Base-by-base conservation (phyloP, 2,113 vertebrate genomes). In the Bombycilla garrulus region DNA sequence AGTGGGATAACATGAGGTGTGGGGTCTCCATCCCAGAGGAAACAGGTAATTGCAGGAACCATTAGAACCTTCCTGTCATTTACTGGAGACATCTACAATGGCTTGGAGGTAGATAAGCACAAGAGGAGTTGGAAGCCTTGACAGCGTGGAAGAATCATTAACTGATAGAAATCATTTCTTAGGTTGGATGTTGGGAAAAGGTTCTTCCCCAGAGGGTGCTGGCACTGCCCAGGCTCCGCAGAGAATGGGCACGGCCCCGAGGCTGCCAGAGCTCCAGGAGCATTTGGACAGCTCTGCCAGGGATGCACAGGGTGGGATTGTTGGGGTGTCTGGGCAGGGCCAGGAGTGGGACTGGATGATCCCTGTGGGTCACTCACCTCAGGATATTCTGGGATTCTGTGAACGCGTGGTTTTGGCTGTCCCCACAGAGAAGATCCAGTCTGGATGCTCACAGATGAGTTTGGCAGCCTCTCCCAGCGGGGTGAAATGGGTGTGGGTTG, bases 241-340 rank as follows among this genome's bases (percentile, higher is more conserved):
- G 54, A 70, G 62, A 90, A 74, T 82, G 70, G 62, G 5, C 62
- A 15, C 18, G 0, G 54, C 40, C 21, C 79, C 1, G 0, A 61
- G 70, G 29, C 45, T 74, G 45, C 38, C 79, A 61, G 24, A 90
- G 29, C 54, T 61, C 6, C 61, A 69, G 79, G 54, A 67, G 40
- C 0, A 0, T 6, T 47, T 22, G 61, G 53, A 5, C 14, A 40
- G 1, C 0, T 0, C 15, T 53, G 7, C 14, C 38, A 61, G 54
- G 62, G 31, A 8, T 81, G 65, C 0, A 0, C n/a, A 89, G 13
- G 21, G 13, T 47, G 70, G 40, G 38, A 0, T 5, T 82, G 28
- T 9, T 26, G 61, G 29, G 26, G n/a, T 1, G 21, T 67, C 24
- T 74, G 33, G 5, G 29, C 40, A 54, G 45, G n/a, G 20, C 0